Evolutionary conservation across 2,113 vertebrate species (phyloP).

Genomic region (Atrichornis clamosus): DNA sequence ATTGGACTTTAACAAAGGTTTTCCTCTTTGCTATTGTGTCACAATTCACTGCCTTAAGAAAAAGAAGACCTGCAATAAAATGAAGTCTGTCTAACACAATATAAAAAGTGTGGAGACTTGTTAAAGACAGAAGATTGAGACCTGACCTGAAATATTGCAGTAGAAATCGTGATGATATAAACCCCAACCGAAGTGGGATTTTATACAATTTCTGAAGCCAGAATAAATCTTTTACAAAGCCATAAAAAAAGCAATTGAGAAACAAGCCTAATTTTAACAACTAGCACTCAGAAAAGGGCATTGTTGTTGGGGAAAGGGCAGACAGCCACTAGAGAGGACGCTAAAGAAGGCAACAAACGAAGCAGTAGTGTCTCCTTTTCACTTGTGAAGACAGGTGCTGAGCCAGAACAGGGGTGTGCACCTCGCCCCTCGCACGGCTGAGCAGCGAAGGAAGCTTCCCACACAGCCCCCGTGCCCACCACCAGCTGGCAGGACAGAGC

Average conservation of each 20-base stretch:
- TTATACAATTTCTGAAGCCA: slow-evolving; percentile 8
- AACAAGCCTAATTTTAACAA: slow-evolving; percentile 14
- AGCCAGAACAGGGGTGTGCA: rapidly evolving
- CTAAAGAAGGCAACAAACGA: neutral
- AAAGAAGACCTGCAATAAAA: slow-evolving; percentile 30
- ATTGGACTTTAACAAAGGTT: slow-evolving; percentile 11
- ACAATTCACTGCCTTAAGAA: neutral
- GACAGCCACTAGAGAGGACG: neutral
- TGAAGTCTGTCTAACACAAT: neutral
- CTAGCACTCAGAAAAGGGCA: neutral
- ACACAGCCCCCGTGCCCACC: rapidly evolving
- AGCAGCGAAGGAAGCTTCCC: neutral
- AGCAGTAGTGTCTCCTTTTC: neutral
- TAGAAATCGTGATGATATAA: neutral
- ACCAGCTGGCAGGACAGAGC: neutral
- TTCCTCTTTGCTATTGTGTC: neutral
- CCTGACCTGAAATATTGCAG: neutral
- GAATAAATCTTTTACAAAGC: slow-evolving; percentile 29
- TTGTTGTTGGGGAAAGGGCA: neutral
- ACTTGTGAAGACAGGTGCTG: neutral
- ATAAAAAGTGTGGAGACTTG: slow-evolving; percentile 9
- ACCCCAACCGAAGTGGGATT: neutral
- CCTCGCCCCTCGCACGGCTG: rapidly evolving
- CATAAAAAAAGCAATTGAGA: neutral
- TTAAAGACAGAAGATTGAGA: slow-evolving; percentile 26